Evolutionary conservation across 2,797 vertebrate genomes (phyloP), one percentile per base, ranked within the genome.

Genomic region (Myripristis murdjan): DNA sequence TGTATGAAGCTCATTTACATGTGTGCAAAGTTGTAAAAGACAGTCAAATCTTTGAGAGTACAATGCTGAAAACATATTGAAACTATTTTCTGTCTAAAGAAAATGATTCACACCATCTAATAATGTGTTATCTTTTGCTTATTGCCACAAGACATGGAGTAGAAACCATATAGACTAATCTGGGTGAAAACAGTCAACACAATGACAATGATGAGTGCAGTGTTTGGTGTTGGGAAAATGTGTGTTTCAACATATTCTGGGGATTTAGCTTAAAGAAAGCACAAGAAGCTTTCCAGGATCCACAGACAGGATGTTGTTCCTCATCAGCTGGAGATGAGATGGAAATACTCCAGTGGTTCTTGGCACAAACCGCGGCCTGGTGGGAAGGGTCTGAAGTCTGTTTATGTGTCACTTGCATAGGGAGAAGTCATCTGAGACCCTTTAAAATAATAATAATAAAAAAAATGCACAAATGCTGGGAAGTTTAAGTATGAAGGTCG

Each of bases 291-390:
- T 62, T 65, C 28, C 22, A 63, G 54, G 52, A 64, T 75, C 57
- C 16, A 63, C 59, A 28, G 61, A 67, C 63, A 80, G 49, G 70
- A 75, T 61, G 56, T 61, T 61, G 58, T 64, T 66, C 54, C 51
- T 66, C 62, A 72, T 73, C 67, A 83, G 71, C 58, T 78, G 70
- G 61, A 60, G 49, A 81, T 61, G 41, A 37, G 57, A 75, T 62
- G 56, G 70, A 70, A 66, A 74, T 54, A 56, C 43, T 57, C 16
- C 41, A 65, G 18, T 60, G 11, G 48, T 53, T 80, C 33, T 72
- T 77, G 73, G 81, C 72, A 63, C 47, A 64, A 64, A 60, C 22
- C 23, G 23, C 11, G 18, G 20, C 53, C 57, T 18, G 33, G 37
- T 41, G 26, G 20, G 24, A 58, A 48, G 20, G 43, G 37, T 31